phyloP scores from a whole-genome alignment of 2,113 vertebrate genomes.

The Morone saxatilis region DNA sequence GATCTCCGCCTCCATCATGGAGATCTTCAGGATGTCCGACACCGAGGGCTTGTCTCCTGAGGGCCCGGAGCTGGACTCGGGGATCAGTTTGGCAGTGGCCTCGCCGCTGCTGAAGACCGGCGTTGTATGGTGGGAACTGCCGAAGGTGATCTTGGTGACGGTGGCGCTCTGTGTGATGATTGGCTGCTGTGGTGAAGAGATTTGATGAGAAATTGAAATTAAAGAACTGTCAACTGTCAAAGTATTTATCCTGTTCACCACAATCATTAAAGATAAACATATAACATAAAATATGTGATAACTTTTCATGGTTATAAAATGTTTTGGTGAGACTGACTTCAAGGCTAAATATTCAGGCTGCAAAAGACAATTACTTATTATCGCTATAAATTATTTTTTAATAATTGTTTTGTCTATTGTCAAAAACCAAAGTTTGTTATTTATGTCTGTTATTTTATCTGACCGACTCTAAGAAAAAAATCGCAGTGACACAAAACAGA shows the following conservation, averaged over 20 bases:
- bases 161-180: constrained; percentile 94
- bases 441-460: no score
- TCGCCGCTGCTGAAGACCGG: constrained; percentile 87
- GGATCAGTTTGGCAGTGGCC: constrained; percentile 80
- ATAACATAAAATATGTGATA: no score
- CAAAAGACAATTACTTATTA: no score
- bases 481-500: background rate
- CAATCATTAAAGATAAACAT: no score
- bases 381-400: no score
- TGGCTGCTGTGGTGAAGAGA: constrained; percentile 84
- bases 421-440: no score
- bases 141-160: constrained; percentile 96
- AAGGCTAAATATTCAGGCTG: no score
- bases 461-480: no score
- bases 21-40: constrained; percentile 97
- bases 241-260: no score
- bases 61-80: constrained; percentile 88
- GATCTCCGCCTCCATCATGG: constrained; percentile 97
- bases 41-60: constrained; percentile 88
- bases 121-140: constrained; percentile 83
- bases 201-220: background rate
- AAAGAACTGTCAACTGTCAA: background rate
- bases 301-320: no score
- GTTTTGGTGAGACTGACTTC: no score
- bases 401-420: no score